Conservation (phyloP, 2,888 invertebrate species). For the Acheta domesticus region DNA sequence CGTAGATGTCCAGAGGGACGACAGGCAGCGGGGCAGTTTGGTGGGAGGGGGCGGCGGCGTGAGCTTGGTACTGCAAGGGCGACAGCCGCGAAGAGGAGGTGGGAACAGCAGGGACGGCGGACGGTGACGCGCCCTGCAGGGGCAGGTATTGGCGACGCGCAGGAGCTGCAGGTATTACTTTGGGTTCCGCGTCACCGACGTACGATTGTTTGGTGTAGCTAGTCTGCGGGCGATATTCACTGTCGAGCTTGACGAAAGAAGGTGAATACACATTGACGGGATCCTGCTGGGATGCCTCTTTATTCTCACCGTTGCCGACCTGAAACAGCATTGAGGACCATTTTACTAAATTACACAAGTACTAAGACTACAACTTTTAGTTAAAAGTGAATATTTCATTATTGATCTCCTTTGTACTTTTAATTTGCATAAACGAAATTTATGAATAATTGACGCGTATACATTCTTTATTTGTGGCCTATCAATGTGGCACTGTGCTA, state of each 20-base stretch:
- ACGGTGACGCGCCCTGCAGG: conserved; percentile 29
- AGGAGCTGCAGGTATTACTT: conserved; percentile 28
- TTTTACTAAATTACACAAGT: too few species aligned
- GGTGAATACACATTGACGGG: conserved; percentile 28
- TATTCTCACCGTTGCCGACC: conserved; percentile 26
- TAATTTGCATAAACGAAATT: too few species aligned
- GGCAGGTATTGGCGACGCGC: neutral
- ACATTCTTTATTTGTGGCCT: too few species aligned
- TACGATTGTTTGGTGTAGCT: neutral
- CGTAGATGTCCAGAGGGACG: conserved; percentile 42
- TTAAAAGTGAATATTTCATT: too few species aligned
- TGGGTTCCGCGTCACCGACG: conserved; percentile 36
- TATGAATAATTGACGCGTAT: too few species aligned
- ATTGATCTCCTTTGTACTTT: too few species aligned
- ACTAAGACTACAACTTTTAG: too few species aligned
- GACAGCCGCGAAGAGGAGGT: conserved; percentile 30
- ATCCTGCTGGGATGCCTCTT: conserved; percentile 37
- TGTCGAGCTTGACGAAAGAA: conserved; percentile 29
- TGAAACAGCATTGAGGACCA: neutral
- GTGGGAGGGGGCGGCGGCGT: conserved; percentile 31
- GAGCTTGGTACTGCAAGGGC: conserved; percentile 20
- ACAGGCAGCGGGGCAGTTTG: conserved; percentile 32
- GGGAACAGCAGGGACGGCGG: neutral
- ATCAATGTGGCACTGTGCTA: too few species aligned
- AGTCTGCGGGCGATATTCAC: conserved; percentile 32